Evolutionary conservation across 2,888 invertebrate species (phyloP).

Genomic region (Rhogogaster chlorosoma): DNA sequence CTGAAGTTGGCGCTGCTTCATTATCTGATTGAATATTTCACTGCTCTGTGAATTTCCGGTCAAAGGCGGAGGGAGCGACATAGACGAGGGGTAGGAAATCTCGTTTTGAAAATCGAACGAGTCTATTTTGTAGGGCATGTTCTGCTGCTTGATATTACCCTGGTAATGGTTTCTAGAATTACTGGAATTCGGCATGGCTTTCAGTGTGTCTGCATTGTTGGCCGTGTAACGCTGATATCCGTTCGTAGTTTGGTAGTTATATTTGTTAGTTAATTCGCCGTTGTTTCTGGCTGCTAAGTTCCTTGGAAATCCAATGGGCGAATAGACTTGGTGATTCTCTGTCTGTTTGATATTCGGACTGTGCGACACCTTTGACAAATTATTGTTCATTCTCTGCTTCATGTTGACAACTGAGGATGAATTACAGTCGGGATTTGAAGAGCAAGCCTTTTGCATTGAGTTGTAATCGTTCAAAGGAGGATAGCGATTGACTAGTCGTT

Average conservation of each 20-base stretch:
- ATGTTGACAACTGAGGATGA: constrained; percentile 59
- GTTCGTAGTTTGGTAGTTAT: constrained; percentile 68
- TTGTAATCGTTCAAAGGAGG: constrained; percentile 65
- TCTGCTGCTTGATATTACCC: constrained; percentile 66
- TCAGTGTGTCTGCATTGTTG: constrained; percentile 69
- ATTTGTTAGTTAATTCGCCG: constrained; percentile 68
- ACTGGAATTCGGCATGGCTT: constrained; percentile 65
- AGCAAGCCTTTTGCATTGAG: constrained; percentile 62
- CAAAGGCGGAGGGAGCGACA: constrained; percentile 67
- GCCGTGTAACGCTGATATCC: constrained; percentile 72
- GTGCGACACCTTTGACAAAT: constrained; percentile 65
- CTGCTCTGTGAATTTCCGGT: constrained; percentile 64
- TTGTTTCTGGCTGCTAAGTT: constrained; percentile 63
- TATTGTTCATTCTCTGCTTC: constrained; percentile 70
- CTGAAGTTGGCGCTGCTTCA: constrained; percentile 70
- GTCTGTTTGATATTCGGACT: constrained; percentile 65
- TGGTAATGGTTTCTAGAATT: constrained; percentile 62
- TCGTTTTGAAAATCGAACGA: constrained; percentile 68
- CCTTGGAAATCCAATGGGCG: constrained; percentile 71
- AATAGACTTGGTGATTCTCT: constrained; percentile 63
- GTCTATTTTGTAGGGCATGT: constrained; percentile 68
- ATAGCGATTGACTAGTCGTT: constrained; percentile 67
- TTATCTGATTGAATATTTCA: constrained; percentile 70
- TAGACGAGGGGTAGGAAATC: constrained; percentile 64
- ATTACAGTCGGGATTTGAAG: constrained; percentile 64